Evolutionary conservation across 2,888 invertebrate species (phyloP).

Genomic region (Proisotoma minuta): DNA sequence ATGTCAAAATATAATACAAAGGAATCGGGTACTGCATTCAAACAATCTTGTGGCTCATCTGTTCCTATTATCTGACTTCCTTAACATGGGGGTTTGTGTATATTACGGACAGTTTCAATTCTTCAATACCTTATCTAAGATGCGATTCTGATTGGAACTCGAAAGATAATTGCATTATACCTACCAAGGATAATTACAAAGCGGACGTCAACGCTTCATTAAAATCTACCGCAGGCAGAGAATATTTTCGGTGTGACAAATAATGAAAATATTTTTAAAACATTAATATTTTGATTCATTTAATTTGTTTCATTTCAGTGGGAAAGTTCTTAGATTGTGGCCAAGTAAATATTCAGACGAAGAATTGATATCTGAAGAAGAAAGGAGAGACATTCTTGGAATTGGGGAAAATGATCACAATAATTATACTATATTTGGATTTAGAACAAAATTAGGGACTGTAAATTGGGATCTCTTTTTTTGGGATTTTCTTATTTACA

Average conservation of each 20-base stretch:
- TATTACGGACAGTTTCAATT: no score
- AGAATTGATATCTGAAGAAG: neutral
- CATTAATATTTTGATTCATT: neutral
- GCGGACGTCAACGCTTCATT: neutral
- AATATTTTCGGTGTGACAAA: neutral
- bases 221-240: neutral
- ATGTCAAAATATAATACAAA: no score
- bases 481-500: neutral
- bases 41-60: neutral
- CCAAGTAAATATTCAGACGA: neutral
- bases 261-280: neutral
- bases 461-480: neutral
- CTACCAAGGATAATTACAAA: neutral
- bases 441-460: neutral
- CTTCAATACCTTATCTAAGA: no score
- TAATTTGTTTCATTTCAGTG: neutral
- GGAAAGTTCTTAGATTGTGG: neutral
- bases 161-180: neutral
- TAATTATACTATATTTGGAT: neutral
- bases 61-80: neutral
- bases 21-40: neutral
- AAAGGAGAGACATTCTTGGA: neutral
- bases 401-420: no score
- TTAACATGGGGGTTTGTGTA: no score
- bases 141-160: slow-evolving; percentile 80